phyloP scores from a whole-genome alignment of 2,113 vertebrate genomes.

The Psittacula cyanocephala region DNA sequence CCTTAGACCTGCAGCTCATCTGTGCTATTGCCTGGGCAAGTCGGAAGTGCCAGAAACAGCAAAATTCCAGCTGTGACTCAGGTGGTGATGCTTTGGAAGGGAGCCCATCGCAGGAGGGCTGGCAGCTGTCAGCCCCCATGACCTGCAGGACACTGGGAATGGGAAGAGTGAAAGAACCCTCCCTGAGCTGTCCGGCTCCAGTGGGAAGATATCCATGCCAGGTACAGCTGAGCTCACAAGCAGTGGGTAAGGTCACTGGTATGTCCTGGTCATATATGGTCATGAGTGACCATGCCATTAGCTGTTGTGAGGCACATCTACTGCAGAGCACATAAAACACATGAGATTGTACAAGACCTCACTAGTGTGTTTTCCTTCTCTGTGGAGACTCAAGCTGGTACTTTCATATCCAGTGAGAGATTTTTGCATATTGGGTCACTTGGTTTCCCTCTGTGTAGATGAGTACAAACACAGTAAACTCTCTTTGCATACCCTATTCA shows the following conservation, averaged over 20 bases:
- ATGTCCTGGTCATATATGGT: rapidly evolving
- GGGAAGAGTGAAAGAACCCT: background rate
- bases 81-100: background rate
- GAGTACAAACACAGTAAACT: background rate
- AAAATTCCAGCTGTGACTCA: background rate
- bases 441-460: background rate
- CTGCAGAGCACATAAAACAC: background rate
- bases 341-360: background rate
- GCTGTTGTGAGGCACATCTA: background rate
- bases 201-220: background rate
- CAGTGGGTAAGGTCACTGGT: background rate
- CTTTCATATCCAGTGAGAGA: background rate
- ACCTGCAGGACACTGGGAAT: background rate
- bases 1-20: background rate
- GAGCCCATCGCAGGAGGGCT: rapidly evolving
- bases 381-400: background rate
- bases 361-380: background rate
- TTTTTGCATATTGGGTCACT: background rate
- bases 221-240: background rate
- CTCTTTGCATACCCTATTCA: background rate
- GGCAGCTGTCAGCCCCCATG: rapidly evolving
- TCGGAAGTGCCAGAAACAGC: background rate
- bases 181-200: background rate
- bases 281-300: background rate
- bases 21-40: background rate